Evolutionary conservation across 2,888 invertebrate genomes (phyloP).

Genomic region (Cheiracanthium punctorium): DNA sequence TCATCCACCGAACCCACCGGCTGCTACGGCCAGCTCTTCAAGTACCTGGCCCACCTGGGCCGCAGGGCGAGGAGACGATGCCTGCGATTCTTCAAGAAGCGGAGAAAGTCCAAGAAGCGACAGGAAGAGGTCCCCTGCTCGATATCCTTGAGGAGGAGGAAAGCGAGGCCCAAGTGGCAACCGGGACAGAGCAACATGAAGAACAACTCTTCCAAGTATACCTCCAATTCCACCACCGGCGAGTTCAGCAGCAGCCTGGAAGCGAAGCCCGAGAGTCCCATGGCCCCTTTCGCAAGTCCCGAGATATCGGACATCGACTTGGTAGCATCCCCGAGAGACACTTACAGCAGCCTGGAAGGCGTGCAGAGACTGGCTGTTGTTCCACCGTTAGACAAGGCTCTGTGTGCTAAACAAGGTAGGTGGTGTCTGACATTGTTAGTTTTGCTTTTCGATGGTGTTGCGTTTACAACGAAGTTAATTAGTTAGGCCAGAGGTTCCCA

Average conservation of each 20-base stretch:
- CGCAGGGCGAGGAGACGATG: slow-evolving; percentile 87
- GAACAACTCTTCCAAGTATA: slow-evolving; percentile 36
- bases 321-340: slow-evolving; percentile 76
- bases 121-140: slow-evolving; percentile 7
- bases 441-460: too few relatives aligned
- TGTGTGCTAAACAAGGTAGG: background rate
- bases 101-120: slow-evolving; percentile 28
- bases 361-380: background rate
- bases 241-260: background rate
- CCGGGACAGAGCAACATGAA: slow-evolving; percentile 73
- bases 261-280: slow-evolving; percentile 2
- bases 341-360: background rate
- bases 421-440: too few relatives aligned
- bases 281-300: slow-evolving; percentile 79
- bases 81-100: slow-evolving; percentile 52
- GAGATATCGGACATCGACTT: slow-evolving; percentile 80
- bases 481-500: too few relatives aligned
- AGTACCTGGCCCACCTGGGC: slow-evolving; percentile 96
- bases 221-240: background rate
- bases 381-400: background rate
- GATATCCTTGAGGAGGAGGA: slow-evolving; percentile 47
- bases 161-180: slow-evolving; percentile 71
- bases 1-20: slow-evolving; percentile 89
- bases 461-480: too few relatives aligned
- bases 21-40: slow-evolving; percentile 98